Evolutionary conservation across 2,113 vertebrate species (phyloP).

Genomic region (Bettongia penicillata): DNA sequence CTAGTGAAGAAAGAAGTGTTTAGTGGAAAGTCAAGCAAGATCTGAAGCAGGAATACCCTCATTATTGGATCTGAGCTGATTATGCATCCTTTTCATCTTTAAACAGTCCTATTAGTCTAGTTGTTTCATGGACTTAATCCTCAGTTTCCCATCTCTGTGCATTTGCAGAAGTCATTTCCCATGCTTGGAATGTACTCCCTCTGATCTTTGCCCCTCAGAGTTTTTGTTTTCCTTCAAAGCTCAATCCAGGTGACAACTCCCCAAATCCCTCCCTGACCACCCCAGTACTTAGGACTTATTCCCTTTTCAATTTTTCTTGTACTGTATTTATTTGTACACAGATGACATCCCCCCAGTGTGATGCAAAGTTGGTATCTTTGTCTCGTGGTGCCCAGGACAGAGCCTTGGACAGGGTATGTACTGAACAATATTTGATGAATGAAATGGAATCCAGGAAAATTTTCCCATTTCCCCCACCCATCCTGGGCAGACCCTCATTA

Average conservation of each 20-base stretch:
- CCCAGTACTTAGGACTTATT: neutral
- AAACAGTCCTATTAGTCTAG: neutral
- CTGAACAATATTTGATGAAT: neutral
- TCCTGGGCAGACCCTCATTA: conserved; percentile 69
- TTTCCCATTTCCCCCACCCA: neutral
- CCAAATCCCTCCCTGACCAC: neutral
- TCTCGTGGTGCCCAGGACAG: neutral
- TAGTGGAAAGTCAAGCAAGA: neutral
- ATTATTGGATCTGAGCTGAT: neutral
- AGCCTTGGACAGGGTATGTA: neutral
- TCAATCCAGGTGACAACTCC: neutral
- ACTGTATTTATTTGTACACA: neutral
- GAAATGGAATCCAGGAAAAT: neutral
- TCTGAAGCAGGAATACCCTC: neutral
- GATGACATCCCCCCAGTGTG: no score
- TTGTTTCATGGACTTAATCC: neutral
- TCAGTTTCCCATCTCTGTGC: neutral
- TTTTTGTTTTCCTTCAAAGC: neutral
- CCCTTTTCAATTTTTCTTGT: neutral
- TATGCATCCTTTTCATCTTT: neutral
- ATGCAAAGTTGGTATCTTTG: neutral
- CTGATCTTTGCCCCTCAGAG: neutral
- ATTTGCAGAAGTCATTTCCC: neutral
- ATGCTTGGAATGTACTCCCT: neutral
- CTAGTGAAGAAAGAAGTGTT: neutral